These are phyloP conservation scores for Polymixis lichenea DNA, from an alignment of 2,888 invertebrate genomes.

Conservation along the genomic window DNA sequence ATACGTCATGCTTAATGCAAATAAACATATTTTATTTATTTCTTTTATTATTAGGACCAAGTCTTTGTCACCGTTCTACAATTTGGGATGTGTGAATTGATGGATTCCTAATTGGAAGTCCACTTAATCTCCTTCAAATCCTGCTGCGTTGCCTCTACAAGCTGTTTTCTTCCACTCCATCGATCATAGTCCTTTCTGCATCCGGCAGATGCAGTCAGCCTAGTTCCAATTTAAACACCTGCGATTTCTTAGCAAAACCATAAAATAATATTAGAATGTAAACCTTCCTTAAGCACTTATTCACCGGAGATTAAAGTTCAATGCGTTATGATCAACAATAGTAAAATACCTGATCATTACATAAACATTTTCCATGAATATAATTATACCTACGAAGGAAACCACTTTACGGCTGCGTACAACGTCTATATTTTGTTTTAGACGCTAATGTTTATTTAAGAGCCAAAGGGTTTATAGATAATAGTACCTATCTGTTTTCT, in stretches of 20 bases:
- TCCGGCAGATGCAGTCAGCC: conserved; percentile 10
- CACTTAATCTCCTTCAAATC: neutral
- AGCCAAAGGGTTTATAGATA: conserved; percentile 20
- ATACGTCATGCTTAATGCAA: no score
- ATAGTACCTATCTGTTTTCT: neutral
- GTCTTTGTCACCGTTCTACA: neutral
- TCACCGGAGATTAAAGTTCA: conserved; percentile 68
- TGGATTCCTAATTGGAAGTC: neutral
- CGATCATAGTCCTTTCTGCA: neutral
- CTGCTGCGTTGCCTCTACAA: neutral
- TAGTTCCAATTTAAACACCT: conserved; percentile 24
- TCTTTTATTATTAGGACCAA: no score
- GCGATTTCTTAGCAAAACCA: conserved; percentile 4
- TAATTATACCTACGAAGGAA: conserved; percentile 62
- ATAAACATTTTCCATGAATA: conserved; percentile 64
- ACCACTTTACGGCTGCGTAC: conserved; percentile 38
- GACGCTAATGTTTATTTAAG: conserved; percentile 58
- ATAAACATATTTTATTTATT: no score
- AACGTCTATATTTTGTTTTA: conserved; percentile 58
- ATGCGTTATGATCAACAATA: conserved; percentile 65
- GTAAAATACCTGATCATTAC: conserved; percentile 62
- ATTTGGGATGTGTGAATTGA: neutral
- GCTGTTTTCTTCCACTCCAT: neutral
- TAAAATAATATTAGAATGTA: conserved; percentile 39
- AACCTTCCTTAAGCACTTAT: conserved; percentile 53